A percentile compares a stretch with the other conserved stretches of the same genome.
These are phyloP conservation scores for Apus apus DNA, from an alignment of 2,113 vertebrate genomes.

Conservation along the genomic window DNA sequence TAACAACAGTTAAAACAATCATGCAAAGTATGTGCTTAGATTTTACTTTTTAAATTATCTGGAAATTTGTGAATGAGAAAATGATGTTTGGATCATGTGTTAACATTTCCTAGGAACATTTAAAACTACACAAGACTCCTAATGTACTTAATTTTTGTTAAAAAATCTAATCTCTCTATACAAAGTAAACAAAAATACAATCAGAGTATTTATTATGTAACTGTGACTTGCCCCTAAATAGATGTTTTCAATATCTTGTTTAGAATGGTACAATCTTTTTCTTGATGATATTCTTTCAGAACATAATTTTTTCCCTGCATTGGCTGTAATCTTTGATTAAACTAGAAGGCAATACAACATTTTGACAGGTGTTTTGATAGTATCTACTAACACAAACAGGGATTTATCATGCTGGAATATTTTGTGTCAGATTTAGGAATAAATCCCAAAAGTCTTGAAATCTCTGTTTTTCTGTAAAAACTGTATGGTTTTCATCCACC, in stretches of 20 bases:
- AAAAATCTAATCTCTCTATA: not conserved
- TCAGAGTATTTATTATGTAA: not conserved
- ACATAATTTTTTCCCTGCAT: not conserved
- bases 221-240: not conserved
- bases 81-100: not conserved
- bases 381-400: not conserved
- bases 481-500: not conserved
- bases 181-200: not conserved
- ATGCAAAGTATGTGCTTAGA: not conserved
- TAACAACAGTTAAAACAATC: not conserved
- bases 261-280: not conserved
- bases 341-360: not conserved
- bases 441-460: not conserved
- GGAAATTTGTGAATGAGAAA: not conserved
- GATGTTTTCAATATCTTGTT: not conserved
- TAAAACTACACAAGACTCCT: not conserved
- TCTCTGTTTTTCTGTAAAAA: not conserved
- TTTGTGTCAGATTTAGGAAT: not conserved
- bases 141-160: not conserved
- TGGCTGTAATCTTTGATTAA: not conserved
- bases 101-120: not conserved
- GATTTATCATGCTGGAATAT: not conserved
- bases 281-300: not conserved
- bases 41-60: not conserved
- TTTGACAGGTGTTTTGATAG: not conserved